Conservation (phyloP, 2,113 vertebrate genomes). For the Leuciscus idus region DNA sequence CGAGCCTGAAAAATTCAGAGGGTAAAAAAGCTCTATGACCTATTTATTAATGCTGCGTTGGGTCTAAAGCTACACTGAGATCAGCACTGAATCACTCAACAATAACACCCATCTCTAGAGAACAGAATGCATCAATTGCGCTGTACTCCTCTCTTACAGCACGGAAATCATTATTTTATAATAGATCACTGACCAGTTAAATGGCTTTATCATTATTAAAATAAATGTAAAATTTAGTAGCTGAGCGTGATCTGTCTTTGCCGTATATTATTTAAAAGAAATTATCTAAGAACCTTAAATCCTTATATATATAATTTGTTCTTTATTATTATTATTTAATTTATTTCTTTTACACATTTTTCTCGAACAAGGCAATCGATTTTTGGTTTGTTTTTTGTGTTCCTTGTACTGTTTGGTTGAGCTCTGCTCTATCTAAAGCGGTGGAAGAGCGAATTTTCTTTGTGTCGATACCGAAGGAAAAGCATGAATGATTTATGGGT, state of each 20-base stretch:
- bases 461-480: constrained; percentile 54
- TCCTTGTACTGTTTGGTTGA: constrained; percentile 24
- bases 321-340: no score
- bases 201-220: neutral
- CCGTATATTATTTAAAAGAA: neutral
- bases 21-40: constrained; percentile 80
- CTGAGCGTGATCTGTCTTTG: neutral
- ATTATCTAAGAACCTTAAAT: no score
- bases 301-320: no score
- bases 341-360: no score
- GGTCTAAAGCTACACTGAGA: constrained; percentile 42
- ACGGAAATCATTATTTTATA: neutral
- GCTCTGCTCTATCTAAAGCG: constrained; percentile 24
- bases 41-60: constrained; percentile 80
- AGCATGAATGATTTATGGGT: constrained; percentile 58
- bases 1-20: constrained; percentile 78
- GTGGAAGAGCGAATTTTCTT: constrained; percentile 34
- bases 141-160: neutral
- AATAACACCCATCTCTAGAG: constrained; percentile 21
- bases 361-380: neutral
- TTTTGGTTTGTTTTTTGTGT: neutral
- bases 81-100: constrained; percentile 18
- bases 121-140: constrained; percentile 6
- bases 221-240: neutral
- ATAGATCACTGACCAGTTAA: neutral